Evolutionary conservation across 2,113 vertebrate species (phyloP).

Genomic region (Puma concolor): DNA sequence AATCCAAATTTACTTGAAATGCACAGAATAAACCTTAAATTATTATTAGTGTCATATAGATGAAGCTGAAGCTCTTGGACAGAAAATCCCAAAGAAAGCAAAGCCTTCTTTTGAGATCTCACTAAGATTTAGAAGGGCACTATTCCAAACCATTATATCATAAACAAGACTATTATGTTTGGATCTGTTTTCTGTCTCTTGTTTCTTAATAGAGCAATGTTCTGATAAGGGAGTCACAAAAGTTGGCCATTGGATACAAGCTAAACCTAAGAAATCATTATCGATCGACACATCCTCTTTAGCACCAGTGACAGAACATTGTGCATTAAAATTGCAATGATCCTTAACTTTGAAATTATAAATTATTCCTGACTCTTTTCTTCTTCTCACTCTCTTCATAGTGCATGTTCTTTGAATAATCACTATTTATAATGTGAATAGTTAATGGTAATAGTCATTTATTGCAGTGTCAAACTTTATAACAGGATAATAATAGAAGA

Average conservation of each 20-base stretch:
- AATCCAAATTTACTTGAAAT: slow-evolving; percentile 36
- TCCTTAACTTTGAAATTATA: slow-evolving; percentile 52
- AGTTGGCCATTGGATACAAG: background rate
- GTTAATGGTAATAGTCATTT: background rate
- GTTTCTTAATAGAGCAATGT: slow-evolving; percentile 22
- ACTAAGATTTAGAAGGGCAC: slow-evolving; percentile 28
- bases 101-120: background rate
- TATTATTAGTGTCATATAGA: background rate
- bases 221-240: background rate
- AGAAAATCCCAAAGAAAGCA: background rate
- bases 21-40: background rate
- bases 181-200: slow-evolving; percentile 29
- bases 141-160: background rate
- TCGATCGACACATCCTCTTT: background rate
- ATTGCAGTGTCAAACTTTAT: background rate
- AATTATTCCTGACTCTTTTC: slow-evolving; percentile 41
- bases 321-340: slow-evolving; percentile 21
- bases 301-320: background rate
- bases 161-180: background rate
- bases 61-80: slow-evolving; percentile 31
- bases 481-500: background rate
- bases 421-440: slow-evolving; percentile 13
- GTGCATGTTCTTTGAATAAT: slow-evolving; percentile 4
- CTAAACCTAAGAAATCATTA: slow-evolving; percentile 19
- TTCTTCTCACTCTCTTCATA: background rate